These are phyloP conservation scores for Euura lappo DNA, from an alignment of 1,140 invertebrate genomes.

Conservation along the genomic window DNA sequence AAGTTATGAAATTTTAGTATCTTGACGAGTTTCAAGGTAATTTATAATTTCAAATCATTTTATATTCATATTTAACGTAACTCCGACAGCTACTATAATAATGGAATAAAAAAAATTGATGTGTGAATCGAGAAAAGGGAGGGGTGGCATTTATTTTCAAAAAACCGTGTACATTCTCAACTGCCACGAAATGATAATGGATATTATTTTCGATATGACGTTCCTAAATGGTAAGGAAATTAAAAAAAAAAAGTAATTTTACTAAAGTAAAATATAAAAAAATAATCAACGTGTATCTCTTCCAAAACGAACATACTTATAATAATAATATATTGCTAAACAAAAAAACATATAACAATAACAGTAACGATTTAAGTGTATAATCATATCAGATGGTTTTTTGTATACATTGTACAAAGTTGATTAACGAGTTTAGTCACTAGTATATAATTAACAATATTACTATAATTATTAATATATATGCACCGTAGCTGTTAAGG, in stretches of 20 bases:
- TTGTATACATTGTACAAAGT: constrained; percentile 56
- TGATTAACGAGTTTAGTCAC: constrained; percentile 51
- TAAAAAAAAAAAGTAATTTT: constrained; percentile 26
- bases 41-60: neutral
- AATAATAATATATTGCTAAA: constrained; percentile 21
- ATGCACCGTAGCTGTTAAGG: constrained; percentile 13
- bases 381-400: constrained; percentile 55
- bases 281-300: constrained; percentile 43
- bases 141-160: constrained; percentile 34
- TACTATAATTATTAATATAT: constrained; percentile 18
- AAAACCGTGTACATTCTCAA: constrained; percentile 20
- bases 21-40: constrained; percentile 13
- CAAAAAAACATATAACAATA: constrained; percentile 22
- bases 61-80: neutral
- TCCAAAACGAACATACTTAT: constrained; percentile 35
- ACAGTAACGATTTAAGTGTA: constrained; percentile 35
- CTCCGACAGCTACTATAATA: neutral
- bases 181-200: constrained; percentile 40
- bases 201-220: constrained; percentile 54
- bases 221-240: constrained; percentile 51
- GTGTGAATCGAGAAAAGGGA: constrained; percentile 9
- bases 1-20: neutral
- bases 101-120: neutral
- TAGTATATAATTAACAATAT: constrained; percentile 47
- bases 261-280: constrained; percentile 15